phyloP scores from a whole-genome alignment of 2,888 invertebrate genomes.

The Drosophila nr. perissopoda region DNA sequence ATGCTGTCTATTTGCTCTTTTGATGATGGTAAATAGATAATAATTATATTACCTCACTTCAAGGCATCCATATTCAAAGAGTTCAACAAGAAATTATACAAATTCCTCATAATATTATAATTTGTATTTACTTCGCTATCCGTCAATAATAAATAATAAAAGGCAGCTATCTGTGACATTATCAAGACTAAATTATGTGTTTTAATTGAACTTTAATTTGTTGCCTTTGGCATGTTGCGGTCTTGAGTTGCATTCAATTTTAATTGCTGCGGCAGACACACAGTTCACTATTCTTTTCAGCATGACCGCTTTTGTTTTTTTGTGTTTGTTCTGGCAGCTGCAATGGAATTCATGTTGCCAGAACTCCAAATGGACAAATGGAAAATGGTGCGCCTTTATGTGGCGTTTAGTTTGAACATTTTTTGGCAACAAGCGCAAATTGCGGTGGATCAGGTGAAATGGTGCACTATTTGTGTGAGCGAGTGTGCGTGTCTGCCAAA shows the following conservation, averaged over 20 bases:
- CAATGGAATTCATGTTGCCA: conserved; percentile 38
- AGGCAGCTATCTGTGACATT: too few species aligned
- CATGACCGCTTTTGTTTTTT: not conserved
- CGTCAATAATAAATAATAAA: not conserved
- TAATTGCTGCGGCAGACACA: conserved; percentile 54
- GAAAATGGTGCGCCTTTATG: conserved; percentile 44
- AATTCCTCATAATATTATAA: not conserved
- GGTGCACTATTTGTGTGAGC: not conserved
- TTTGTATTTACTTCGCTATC: not conserved
- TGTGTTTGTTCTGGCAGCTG: conserved; percentile 25
- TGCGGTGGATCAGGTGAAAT: conserved; percentile 43
- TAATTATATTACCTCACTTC: not conserved
- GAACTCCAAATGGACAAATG: conserved; percentile 11
- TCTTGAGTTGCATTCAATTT: conserved; percentile 30
- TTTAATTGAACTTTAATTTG: conserved; percentile 13
- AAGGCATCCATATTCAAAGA: not conserved
- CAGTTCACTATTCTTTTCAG: conserved; percentile 8
- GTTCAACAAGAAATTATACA: not conserved
- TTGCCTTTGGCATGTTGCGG: conserved; percentile 22
- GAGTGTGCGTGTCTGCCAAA: conserved; percentile 7
- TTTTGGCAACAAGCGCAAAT: conserved; percentile 56
- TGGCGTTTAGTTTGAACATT: conserved; percentile 47
- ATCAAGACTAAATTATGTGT: not conserved
- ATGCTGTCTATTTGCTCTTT: conserved; percentile 19
- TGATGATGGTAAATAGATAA: not conserved